A percentile compares a stretch with the other conserved stretches of the same genome.
Evolutionary conservation across 1,140 invertebrate species (phyloP).

Genomic region (Oryctes rhinoceros): DNA sequence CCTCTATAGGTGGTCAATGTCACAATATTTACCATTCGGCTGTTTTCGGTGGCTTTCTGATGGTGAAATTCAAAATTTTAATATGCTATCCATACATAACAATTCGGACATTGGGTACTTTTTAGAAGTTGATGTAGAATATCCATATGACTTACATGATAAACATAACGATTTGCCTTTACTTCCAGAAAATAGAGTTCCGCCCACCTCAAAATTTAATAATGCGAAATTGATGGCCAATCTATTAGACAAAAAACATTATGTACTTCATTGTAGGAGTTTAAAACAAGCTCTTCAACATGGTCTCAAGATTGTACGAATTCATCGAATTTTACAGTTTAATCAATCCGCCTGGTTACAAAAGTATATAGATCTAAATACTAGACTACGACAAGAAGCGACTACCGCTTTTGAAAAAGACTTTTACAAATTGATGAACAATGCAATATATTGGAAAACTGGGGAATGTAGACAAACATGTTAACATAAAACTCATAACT

Average conservation of each 20-base stretch:
- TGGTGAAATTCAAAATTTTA: neutral
- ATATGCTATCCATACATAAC: neutral
- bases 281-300: slow-evolving; percentile 53
- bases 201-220: neutral
- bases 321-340: too few relatives aligned
- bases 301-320: slow-evolving; percentile 57
- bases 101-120: neutral
- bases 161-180: neutral
- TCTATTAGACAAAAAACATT: too few relatives aligned
- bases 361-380: too few relatives aligned
- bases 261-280: too few relatives aligned
- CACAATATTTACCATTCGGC: slow-evolving; percentile 51
- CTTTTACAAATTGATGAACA: too few relatives aligned
- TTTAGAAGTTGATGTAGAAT: neutral
- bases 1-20: slow-evolving; percentile 65
- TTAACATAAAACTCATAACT: too few relatives aligned
- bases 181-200: neutral
- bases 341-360: too few relatives aligned
- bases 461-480: too few relatives aligned
- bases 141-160: neutral
- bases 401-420: too few relatives aligned
- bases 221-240: slow-evolving; percentile 44
- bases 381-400: too few relatives aligned
- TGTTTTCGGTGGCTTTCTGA: too few relatives aligned
- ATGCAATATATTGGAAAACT: too few relatives aligned